Evolutionary conservation across 2,888 invertebrate species (phyloP).

Genomic region (Coronaproctus castanopsis): DNA sequence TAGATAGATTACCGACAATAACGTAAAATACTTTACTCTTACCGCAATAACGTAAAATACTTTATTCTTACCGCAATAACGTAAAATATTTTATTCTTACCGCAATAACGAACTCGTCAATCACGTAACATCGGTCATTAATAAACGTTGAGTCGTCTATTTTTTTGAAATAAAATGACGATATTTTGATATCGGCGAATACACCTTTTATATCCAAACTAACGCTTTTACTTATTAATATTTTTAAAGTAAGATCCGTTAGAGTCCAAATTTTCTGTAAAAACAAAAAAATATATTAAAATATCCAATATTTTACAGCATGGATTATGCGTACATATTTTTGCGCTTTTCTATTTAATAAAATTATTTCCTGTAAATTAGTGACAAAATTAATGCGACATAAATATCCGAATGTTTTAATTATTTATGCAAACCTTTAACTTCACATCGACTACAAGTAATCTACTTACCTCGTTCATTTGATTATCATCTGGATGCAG

Average conservation of each 20-base stretch:
- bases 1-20: too few species aligned
- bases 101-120: background rate
- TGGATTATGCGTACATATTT: too few species aligned
- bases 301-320: background rate
- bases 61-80: too few species aligned
- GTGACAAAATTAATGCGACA: background rate
- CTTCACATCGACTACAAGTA: conserved; percentile 3
- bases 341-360: background rate
- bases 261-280: conserved; percentile 85
- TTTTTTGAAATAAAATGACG: conserved; percentile 73
- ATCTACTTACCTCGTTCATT: conserved; percentile 51
- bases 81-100: too few species aligned
- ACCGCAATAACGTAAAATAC: too few species aligned
- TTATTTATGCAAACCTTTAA: background rate
- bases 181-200: conserved; percentile 64
- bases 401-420: background rate
- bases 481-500: conserved; percentile 60
- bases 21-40: too few species aligned
- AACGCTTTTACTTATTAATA: conserved; percentile 68
- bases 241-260: conserved; percentile 81
- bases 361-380: background rate
- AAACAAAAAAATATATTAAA: conserved; percentile 14
- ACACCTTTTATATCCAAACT: conserved; percentile 79
- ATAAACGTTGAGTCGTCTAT: conserved; percentile 38
- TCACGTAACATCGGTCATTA: conserved; percentile 43